phyloP scores from a whole-genome alignment of 2,888 invertebrate genomes.

The Schizaphis graminum region DNA sequence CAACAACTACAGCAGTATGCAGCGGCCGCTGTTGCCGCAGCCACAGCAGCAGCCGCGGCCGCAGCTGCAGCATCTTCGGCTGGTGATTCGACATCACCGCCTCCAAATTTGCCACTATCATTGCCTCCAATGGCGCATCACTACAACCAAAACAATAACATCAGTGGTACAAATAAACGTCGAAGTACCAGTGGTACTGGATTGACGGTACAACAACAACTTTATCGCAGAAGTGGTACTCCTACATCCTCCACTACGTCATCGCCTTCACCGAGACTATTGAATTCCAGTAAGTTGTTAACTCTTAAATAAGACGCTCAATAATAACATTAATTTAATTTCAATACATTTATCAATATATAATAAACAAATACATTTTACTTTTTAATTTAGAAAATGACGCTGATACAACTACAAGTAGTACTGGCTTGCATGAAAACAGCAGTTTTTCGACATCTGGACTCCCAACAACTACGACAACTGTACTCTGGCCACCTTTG shows the following conservation, averaged over 20 bases:
- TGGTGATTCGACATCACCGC: slow-evolving; percentile 45
- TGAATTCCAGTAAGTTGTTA: slow-evolving; percentile 37
- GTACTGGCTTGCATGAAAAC: slow-evolving; percentile 20
- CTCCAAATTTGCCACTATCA: slow-evolving; percentile 25
- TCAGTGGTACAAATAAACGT: slow-evolving; percentile 48
- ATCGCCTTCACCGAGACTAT: slow-evolving; percentile 44
- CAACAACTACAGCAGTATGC: slow-evolving; percentile 61
- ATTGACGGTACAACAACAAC: slow-evolving; percentile 45
- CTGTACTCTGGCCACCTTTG: slow-evolving; percentile 53
- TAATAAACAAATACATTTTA: background rate
- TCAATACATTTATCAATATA: background rate
- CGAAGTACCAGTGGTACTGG: slow-evolving; percentile 30
- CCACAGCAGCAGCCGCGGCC: slow-evolving; percentile 47
- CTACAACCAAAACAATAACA: slow-evolving; percentile 15
- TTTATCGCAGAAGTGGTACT: slow-evolving; percentile 34
- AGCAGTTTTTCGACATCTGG: slow-evolving; percentile 35
- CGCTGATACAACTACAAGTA: slow-evolving; percentile 35
- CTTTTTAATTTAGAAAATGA: slow-evolving; percentile 52
- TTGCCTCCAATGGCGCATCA: slow-evolving; percentile 44
- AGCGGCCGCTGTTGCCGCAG: slow-evolving; percentile 51
- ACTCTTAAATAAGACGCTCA: background rate
- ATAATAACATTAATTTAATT: background rate
- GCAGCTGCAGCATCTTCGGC: slow-evolving; percentile 42
- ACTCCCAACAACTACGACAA: slow-evolving; percentile 36
- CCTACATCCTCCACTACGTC: slow-evolving; percentile 40